These are phyloP conservation scores for Crotalus viridis DNA, from an alignment of 2,113 vertebrate species.

Conservation along the genomic window DNA sequence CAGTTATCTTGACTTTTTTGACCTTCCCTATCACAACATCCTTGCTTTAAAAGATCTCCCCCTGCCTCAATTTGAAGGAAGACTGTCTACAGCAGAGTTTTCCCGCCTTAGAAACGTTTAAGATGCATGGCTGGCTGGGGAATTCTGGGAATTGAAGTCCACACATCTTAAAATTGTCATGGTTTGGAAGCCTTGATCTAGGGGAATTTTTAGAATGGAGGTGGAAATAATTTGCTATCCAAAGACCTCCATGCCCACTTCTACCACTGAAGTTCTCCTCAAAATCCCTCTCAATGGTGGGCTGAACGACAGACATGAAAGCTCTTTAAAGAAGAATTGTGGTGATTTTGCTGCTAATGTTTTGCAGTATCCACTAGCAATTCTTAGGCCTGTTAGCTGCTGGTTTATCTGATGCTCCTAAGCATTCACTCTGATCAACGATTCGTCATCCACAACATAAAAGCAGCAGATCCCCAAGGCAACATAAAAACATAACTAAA, in stretches of 20 bases:
- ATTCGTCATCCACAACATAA: background rate
- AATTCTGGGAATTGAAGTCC: background rate
- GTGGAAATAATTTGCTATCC: background rate
- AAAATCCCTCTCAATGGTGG: background rate
- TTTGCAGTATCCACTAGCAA: background rate
- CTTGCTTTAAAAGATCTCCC: background rate
- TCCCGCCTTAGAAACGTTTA: background rate
- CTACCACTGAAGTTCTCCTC: background rate
- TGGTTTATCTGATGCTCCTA: background rate
- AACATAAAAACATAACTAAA: background rate
- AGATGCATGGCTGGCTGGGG: background rate
- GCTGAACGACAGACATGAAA: background rate
- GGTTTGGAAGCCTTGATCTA: background rate
- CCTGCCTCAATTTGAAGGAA: too few relatives aligned
- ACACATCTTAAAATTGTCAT: background rate
- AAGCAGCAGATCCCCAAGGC: background rate
- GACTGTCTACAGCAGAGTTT: background rate
- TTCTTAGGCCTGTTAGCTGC: background rate
- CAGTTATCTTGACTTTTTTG: background rate
- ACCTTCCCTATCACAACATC: background rate
- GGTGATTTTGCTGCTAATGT: background rate
- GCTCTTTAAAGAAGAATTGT: background rate
- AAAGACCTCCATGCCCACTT: background rate
- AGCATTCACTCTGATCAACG: background rate
- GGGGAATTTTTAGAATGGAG: background rate